A percentile compares a stretch with the other conserved stretches of the same genome.
Conservation (phyloP, 2,113 vertebrate genomes). For the Tringa solitaria region DNA sequence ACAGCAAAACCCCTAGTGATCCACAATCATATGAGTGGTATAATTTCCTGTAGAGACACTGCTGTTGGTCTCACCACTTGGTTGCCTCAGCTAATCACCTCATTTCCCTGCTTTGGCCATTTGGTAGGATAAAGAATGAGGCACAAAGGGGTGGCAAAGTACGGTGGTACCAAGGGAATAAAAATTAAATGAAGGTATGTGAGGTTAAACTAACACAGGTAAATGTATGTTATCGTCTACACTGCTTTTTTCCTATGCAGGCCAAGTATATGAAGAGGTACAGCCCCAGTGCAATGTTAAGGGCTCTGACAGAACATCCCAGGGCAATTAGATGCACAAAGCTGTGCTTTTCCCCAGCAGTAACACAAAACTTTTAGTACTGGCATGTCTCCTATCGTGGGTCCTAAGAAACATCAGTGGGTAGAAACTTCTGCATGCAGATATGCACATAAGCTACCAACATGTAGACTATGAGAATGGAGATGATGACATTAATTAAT, state of each 20-base stretch:
- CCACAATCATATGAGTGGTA: not conserved
- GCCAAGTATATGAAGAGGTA: not conserved
- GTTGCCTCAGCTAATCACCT: not conserved
- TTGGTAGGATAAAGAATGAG: slow-evolving; percentile 10
- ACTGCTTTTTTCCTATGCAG: not conserved
- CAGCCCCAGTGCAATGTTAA: fast-evolving
- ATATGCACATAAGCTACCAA: not conserved
- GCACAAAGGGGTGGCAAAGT: not conserved
- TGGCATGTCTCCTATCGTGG: not conserved
- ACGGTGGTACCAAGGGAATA: not conserved
- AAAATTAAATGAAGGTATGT: not conserved
- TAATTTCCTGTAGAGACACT: not conserved
- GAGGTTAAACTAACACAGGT: not conserved
- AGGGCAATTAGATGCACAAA: not conserved
- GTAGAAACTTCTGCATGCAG: not conserved
- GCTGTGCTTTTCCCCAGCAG: not conserved
- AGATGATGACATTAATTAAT: not conserved
- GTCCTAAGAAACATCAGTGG: not conserved
- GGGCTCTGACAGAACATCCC: not conserved
- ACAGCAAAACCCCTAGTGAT: not conserved
- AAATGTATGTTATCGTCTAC: not conserved
- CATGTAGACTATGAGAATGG: not conserved
- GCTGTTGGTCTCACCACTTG: slow-evolving; percentile 4
- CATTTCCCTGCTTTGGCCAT: not conserved
- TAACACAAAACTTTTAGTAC: not conserved